A percentile compares a stretch with the other conserved stretches of the same genome.
These are phyloP conservation scores for Daboia siamensis DNA, from an alignment of 2,113 vertebrate species.

Conservation along the genomic window DNA sequence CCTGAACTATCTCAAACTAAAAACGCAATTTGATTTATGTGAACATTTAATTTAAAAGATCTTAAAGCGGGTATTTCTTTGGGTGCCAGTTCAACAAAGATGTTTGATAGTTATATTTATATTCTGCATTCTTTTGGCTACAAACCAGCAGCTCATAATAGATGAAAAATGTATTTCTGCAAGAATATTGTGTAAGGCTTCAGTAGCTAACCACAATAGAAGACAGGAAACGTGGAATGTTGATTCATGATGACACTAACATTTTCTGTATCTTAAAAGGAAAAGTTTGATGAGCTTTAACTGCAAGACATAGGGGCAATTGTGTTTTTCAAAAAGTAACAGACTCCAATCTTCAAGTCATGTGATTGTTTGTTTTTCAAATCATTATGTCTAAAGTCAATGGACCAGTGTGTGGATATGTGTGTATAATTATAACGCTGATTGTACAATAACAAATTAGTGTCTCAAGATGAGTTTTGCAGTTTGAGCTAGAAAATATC, in stretches of 20 bases:
- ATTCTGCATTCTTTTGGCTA: background rate
- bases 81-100: background rate
- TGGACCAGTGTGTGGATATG: background rate
- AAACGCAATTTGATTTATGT: background rate
- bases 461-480: background rate
- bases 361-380: background rate
- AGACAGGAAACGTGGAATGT: constrained; percentile 16
- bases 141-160: background rate
- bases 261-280: constrained; percentile 27
- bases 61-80: background rate
- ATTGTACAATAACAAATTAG: background rate
- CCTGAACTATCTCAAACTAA: background rate
- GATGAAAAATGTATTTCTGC: background rate
- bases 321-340: background rate
- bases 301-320: constrained; percentile 36
- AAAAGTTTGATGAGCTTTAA: constrained; percentile 26
- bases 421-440: background rate
- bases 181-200: constrained; percentile 9
- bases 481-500: background rate
- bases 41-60: background rate
- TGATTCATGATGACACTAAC: constrained; percentile 37
- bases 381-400: background rate
- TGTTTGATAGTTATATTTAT: background rate
- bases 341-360: background rate
- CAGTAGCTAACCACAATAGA: background rate